A percentile compares a stretch with the other conserved stretches of the same genome.
Conservation (phyloP, 2,888 invertebrate genomes). For the Arge pagana region DNA sequence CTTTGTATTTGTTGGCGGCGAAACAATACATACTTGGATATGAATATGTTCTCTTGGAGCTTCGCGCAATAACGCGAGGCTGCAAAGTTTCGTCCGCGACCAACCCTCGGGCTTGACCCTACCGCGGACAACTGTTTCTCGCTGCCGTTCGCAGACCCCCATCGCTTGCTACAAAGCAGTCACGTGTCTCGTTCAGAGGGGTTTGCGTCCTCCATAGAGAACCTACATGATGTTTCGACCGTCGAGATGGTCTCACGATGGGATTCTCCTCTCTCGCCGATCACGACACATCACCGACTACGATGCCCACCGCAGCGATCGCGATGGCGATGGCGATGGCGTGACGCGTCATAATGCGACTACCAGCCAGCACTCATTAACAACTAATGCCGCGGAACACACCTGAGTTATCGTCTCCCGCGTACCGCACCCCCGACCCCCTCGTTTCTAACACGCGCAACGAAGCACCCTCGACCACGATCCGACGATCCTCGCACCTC, state of each 20-base stretch:
- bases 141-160: conserved; percentile 26
- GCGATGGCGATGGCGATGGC: conserved; percentile 33
- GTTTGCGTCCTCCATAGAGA: conserved; percentile 42
- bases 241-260: conserved; percentile 52
- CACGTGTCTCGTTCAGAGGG: conserved; percentile 45
- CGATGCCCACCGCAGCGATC: conserved; percentile 13
- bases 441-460: too few species aligned
- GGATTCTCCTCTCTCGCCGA: conserved; percentile 33
- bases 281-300: conserved; percentile 22
- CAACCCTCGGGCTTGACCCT: too few species aligned
- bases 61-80: conserved; percentile 16
- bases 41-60: conserved; percentile 35
- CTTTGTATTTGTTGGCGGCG: conserved; percentile 34
- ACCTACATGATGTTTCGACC: conserved; percentile 45
- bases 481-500: too few species aligned
- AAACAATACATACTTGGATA: conserved; percentile 41
- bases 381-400: conserved; percentile 38
- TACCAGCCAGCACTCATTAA: conserved; percentile 41
- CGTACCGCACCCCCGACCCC: too few species aligned
- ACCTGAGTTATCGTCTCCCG: conserved; percentile 34
- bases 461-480: too few species aligned
- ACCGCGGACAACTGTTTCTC: too few species aligned
- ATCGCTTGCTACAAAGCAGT: conserved; percentile 46
- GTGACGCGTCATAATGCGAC: conserved; percentile 45
- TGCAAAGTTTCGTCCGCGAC: conserved; percentile 34